These are phyloP conservation scores for Pristionchus arcanus DNA, from an alignment of 2,888 invertebrate genomes.

Conservation along the genomic window DNA sequence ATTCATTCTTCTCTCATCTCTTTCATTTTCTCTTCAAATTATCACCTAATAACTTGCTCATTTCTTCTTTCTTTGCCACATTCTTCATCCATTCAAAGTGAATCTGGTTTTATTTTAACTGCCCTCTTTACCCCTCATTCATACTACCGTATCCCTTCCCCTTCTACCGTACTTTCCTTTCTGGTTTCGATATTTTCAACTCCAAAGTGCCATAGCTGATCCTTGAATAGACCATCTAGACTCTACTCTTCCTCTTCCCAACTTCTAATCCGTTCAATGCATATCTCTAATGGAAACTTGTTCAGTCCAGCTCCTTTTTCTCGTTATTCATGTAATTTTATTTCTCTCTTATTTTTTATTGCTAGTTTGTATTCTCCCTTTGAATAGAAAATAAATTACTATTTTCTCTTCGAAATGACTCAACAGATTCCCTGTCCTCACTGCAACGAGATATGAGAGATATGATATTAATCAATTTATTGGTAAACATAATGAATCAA, in stretches of 20 bases:
- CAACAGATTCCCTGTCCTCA: background rate
- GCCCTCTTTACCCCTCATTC: background rate
- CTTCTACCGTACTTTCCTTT: constrained; percentile 21
- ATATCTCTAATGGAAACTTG: constrained; percentile 17
- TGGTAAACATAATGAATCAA: background rate
- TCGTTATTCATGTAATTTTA: background rate
- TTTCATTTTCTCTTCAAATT: constrained; percentile 16
- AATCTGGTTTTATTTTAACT: constrained; percentile 27
- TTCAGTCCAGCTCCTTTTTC: constrained; percentile 4
- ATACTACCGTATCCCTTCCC: constrained; percentile 36
- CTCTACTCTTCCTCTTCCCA: background rate
- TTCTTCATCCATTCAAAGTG: background rate
- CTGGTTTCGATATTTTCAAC: background rate
- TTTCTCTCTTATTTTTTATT: background rate
- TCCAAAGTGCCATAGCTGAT: constrained; percentile 5
- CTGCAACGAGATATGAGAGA: background rate
- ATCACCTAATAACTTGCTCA: constrained; percentile 21
- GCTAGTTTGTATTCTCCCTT: constrained; percentile 18
- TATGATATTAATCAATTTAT: background rate
- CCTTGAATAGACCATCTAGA: constrained; percentile 3
- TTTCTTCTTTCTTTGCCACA: constrained; percentile 30
- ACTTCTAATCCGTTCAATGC: background rate
- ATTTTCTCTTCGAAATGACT: background rate
- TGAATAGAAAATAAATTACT: background rate
- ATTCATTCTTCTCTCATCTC: constrained; percentile 10